Percentiles rank a stretch among this genome's conserved stretches.
phyloP scores from a whole-genome alignment of 2,113 vertebrate species.

The Progne subis region DNA sequence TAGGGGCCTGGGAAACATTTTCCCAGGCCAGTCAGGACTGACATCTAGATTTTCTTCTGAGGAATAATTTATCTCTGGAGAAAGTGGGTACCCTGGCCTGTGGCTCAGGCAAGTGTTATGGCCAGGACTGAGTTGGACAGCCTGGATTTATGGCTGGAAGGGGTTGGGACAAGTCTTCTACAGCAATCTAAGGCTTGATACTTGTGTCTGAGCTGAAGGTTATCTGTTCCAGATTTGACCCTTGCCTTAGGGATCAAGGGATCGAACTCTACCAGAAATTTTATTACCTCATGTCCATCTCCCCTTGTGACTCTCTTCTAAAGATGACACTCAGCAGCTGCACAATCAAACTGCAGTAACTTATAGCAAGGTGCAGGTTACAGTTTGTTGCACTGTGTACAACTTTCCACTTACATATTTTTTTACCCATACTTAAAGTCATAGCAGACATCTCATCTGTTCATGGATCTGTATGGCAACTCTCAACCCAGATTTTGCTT shows the following conservation, averaged over 20 bases:
- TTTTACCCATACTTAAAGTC: background rate
- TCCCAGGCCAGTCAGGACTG: background rate
- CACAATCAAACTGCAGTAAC: no score
- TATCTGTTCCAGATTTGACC: background rate
- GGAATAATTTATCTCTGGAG: background rate
- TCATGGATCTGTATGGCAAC: background rate
- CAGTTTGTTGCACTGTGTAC: accelerated
- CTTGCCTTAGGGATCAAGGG: background rate
- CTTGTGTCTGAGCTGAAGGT: background rate
- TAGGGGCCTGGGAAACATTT: background rate
- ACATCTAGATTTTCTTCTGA: background rate
- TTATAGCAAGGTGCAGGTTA: accelerated
- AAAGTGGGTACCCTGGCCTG: background rate
- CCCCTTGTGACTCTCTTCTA: background rate
- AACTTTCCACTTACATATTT: accelerated
- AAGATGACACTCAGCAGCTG: accelerated
- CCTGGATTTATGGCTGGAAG: background rate
- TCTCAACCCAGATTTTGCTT: background rate
- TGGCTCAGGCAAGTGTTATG: background rate
- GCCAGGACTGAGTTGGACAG: background rate
- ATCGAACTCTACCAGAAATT: accelerated
- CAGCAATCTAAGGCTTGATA: background rate
- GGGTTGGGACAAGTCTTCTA: background rate
- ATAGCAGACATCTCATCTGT: accelerated
- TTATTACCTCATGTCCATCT: background rate